Base-by-base conservation (phyloP, 2,888 invertebrate genomes). In the Fabriciana adippe region DNA sequence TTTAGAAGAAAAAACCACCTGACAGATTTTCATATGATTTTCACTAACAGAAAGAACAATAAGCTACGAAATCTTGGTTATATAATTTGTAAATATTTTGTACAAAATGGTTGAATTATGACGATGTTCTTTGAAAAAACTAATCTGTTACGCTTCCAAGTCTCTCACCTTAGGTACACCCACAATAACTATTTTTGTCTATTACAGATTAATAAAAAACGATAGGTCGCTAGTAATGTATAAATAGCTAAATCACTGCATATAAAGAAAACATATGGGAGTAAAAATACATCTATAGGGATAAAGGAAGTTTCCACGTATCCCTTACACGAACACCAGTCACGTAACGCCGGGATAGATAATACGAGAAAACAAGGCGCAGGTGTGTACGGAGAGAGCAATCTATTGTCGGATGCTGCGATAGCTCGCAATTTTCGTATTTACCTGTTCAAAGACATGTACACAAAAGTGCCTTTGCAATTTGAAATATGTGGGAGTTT, bases 361-460 rank as follows among this genome's bases (percentile, higher is more conserved):
- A 71, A 69, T 71, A 71, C 66, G 60, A 60, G 60, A 62, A 66
- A 70, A 69, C 68, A 57, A 50, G 69, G 18, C 70, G 55, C 73
- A 73, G 73, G 71, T 73, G 73, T 68, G 57, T 35, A 45, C 13
- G 45, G 48, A 47, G 21, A 66, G 63, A 60, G 59, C 66, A 63
- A 68, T 71, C 68, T 66, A 63, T 68, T 68, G 59, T 66, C 59
- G 53, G 55, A 68, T 64, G 48, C 61, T 66, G 64, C 21, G 60
- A 60, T 67, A 69, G 16, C n/a, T 15, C 11, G 50, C 55, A 50
- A 61, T 66, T n/a, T 50, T 50, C 54, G 31, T 60, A 64, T 51
- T 62, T 11, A 41, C 35, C 35, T 16, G 15, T 55, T 15, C 31
- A 31, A 53, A 41, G 35, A 41, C 35, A 11, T 41, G 35, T 11